phyloP scores from a whole-genome alignment of 2,888 invertebrate genomes.

The Adelphocoris suturalis region DNA sequence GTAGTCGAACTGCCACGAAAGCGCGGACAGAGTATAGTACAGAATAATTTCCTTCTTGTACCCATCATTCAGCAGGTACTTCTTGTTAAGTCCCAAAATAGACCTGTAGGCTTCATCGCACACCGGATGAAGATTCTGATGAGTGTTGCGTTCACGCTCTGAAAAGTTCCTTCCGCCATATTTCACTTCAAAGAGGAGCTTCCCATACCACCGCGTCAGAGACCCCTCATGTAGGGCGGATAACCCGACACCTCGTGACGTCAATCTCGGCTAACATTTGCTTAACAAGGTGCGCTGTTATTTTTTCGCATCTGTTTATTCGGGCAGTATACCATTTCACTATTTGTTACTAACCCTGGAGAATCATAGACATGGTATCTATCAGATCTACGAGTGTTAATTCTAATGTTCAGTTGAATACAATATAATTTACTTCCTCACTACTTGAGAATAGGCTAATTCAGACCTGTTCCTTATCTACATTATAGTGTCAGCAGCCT shows the following conservation, averaged over 20 bases:
- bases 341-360: too few species aligned
- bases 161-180: slow-evolving; percentile 61
- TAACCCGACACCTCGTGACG: slow-evolving; percentile 33
- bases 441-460: too few species aligned
- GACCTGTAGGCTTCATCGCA: background rate
- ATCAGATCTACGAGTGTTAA: too few species aligned
- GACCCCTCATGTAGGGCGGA: background rate
- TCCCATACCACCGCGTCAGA: slow-evolving; percentile 10
- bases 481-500: too few species aligned
- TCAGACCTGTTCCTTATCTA: too few species aligned
- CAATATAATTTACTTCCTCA: too few species aligned
- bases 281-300: background rate
- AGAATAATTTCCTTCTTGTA: too few species aligned
- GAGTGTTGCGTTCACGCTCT: slow-evolving; percentile 56
- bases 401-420: too few species aligned
- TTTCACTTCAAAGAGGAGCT: slow-evolving; percentile 57
- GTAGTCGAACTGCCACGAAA: too few species aligned
- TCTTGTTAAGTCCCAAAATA: background rate
- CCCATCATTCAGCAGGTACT: background rate
- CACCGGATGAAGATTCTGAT: background rate
- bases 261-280: slow-evolving; percentile 52
- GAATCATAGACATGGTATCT: too few species aligned
- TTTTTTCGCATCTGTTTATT: background rate
- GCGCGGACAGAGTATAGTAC: too few species aligned
- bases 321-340: background rate